A percentile compares a stretch with the other conserved stretches of the same genome.
Conservation (phyloP, 2,797 vertebrate genomes). For the Phaenicophaeus curvirostris region DNA sequence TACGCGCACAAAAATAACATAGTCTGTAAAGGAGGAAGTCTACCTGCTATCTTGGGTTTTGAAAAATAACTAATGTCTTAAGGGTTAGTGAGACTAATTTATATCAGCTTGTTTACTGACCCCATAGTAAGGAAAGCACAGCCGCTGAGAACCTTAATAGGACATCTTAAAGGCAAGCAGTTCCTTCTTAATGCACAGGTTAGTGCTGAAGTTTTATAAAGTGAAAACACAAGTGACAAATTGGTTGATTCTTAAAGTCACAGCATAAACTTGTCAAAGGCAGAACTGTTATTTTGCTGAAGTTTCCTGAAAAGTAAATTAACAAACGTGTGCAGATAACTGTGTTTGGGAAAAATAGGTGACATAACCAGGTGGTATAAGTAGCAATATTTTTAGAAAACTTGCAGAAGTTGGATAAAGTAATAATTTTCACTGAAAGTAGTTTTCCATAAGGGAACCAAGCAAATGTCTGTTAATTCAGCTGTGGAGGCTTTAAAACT, state of each 20-base stretch:
- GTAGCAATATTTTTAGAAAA: constrained; percentile 44
- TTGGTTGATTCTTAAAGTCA: not conserved
- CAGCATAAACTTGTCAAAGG: not conserved
- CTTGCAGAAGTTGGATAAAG: constrained; percentile 2
- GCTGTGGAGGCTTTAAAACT: constrained; percentile 7
- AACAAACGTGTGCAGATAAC: not conserved
- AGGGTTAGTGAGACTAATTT: not conserved
- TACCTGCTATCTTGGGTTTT: not conserved
- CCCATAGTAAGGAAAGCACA: constrained; percentile 56
- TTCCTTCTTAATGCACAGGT: constrained; percentile 48
- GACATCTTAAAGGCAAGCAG: constrained; percentile 56
- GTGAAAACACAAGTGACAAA: not conserved
- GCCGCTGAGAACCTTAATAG: constrained; percentile 56
- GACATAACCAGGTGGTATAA: not conserved
- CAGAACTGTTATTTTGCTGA: not conserved
- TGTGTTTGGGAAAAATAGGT: constrained; percentile 7
- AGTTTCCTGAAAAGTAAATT: not conserved
- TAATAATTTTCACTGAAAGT: constrained; percentile 24
- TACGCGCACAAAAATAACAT: constrained; percentile 4
- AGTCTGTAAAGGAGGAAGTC: constrained; percentile 15
- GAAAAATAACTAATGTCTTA: not conserved
- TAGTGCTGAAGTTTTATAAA: constrained; percentile 52
- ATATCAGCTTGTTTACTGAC: constrained; percentile 3
- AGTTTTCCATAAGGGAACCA: not conserved
- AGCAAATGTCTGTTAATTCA: constrained; percentile 10